Conservation (phyloP, 2,888 invertebrate genomes). For the Ernsta delagoae region DNA sequence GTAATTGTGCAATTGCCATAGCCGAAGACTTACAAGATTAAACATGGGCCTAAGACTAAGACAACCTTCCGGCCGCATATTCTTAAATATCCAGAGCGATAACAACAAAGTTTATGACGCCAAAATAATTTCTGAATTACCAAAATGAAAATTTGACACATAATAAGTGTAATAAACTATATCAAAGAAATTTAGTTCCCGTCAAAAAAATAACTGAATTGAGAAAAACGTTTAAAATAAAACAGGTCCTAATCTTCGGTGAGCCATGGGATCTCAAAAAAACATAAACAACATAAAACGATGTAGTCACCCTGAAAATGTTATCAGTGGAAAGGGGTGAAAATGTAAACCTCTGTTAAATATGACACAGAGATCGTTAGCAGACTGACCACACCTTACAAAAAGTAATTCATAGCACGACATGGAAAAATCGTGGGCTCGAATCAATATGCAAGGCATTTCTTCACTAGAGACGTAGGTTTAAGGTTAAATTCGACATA, state of each 20-base stretch:
- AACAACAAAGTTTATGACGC: not conserved
- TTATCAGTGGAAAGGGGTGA: no score
- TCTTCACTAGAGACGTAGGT: constrained; percentile 49
- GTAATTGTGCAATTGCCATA: constrained; percentile 30
- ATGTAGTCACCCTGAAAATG: no score
- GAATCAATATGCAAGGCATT: constrained; percentile 49
- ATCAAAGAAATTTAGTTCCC: no score
- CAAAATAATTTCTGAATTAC: not conserved
- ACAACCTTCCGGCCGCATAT: constrained; percentile 8
- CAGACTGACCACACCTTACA: constrained; percentile 14
- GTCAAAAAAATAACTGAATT: no score
- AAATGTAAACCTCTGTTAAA: no score
- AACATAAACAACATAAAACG: no score
- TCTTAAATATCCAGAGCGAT: not conserved
- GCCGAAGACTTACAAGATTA: constrained; percentile 26
- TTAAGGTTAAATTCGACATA: constrained; percentile 50
- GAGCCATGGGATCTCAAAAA: no score
- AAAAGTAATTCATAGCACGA: constrained; percentile 6
- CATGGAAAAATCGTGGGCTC: constrained; percentile 40
- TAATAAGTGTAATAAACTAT: no score
- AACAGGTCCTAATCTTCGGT: no score
- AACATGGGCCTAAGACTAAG: constrained; percentile 7
- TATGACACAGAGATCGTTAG: not conserved
- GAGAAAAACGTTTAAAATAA: no score
- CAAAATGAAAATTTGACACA: no score